Evolutionary conservation across 2,888 invertebrate species (phyloP).

Genomic region (Drosophila sordidula): DNA sequence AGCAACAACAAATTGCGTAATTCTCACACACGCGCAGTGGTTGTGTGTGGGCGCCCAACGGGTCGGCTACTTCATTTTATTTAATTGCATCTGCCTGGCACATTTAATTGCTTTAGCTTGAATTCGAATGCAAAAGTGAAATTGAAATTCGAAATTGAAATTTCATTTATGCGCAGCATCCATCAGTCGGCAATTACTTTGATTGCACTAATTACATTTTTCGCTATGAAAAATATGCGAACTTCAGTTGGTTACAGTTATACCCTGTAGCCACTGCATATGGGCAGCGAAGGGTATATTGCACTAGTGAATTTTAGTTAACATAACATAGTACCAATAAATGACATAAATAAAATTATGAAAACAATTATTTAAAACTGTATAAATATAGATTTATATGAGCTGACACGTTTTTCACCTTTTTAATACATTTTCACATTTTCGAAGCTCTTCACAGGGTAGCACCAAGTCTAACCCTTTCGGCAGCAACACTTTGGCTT

Average conservation of each 20-base stretch:
- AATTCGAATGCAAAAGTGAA: constrained; percentile 5
- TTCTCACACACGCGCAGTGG: background rate
- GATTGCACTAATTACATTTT: constrained; percentile 60
- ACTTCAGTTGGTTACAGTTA: constrained; percentile 1
- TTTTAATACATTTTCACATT: background rate
- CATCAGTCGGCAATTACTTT: constrained; percentile 52
- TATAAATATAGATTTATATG: no score
- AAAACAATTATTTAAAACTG: no score
- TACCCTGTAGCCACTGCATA: background rate
- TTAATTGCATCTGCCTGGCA: constrained; percentile 38
- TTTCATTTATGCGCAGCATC: constrained; percentile 18
- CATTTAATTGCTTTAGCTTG: constrained; percentile 34
- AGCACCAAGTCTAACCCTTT: background rate
- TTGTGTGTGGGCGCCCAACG: constrained; percentile 16
- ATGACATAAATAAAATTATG: no score
- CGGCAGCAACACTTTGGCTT: background rate
- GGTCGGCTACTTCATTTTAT: constrained; percentile 61
- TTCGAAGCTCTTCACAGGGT: background rate
- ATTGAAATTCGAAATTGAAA: constrained; percentile 20
- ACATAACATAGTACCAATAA: no score
- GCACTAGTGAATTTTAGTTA: no score
- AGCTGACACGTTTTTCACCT: background rate
- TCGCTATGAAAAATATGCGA: constrained; percentile 22
- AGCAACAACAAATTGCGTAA: constrained; percentile 52
- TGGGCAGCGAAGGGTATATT: background rate